Conservation (phyloP, 1,140 invertebrate species). For the Tetranychus urticae region DNA sequence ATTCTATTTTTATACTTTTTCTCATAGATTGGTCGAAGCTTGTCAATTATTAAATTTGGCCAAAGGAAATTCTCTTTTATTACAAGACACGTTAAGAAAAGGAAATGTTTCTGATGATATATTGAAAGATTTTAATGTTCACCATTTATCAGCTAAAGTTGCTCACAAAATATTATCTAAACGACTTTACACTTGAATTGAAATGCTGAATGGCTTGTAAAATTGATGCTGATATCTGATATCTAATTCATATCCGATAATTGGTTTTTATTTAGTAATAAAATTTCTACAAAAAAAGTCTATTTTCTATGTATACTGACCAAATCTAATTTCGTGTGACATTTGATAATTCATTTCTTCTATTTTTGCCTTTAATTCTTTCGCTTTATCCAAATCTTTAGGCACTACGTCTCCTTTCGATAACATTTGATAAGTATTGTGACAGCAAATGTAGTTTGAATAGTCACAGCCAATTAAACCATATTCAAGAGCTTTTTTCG, state of each 20-base stretch:
- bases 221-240: no score
- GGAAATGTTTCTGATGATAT: neutral
- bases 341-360: neutral
- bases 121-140: neutral
- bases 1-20: no score
- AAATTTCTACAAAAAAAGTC: no score
- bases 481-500: conserved; percentile 44
- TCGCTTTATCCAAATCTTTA: neutral
- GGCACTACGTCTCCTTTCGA: neutral
- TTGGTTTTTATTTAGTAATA: no score
- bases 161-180: no score
- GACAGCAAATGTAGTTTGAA: neutral
- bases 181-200: no score
- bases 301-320: no score
- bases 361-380: neutral
- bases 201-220: no score
- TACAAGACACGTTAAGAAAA: neutral
- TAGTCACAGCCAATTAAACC: conserved; percentile 45
- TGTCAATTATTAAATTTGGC: neutral
- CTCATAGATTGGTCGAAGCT: neutral
- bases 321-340: no score
- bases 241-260: no score
- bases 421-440: neutral
- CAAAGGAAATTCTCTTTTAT: neutral
- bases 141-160: no score